Percentiles rank a stretch among this genome's conserved stretches.
phyloP scores from a whole-genome alignment of 1,140 invertebrate species.

The Drosophila sproati region DNA sequence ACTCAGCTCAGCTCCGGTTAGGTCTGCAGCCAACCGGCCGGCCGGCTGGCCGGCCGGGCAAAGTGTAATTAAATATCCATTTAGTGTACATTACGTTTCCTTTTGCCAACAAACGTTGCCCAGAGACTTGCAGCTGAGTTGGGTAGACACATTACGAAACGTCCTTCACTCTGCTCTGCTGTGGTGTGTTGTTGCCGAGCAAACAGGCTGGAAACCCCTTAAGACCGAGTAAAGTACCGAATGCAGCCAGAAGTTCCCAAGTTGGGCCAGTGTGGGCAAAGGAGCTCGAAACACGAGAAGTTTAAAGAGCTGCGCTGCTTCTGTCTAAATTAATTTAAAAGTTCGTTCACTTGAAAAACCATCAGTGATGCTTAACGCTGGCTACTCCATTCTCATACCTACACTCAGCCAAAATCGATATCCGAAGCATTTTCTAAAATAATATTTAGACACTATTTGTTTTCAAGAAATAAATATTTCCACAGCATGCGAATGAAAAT shows the following conservation, averaged over 20 bases:
- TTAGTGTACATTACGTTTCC: constrained; percentile 80
- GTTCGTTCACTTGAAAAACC: constrained; percentile 79
- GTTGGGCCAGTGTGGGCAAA: too few relatives aligned
- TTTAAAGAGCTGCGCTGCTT: constrained; percentile 75
- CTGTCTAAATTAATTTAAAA: constrained; percentile 82
- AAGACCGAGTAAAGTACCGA: constrained; percentile 42
- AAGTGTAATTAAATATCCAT: constrained; percentile 82
- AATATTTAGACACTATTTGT: too few relatives aligned
- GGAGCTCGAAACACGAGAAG: constrained; percentile 35
- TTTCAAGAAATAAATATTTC: too few relatives aligned
- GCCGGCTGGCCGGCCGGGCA: constrained; percentile 19
- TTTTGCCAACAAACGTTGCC: constrained; percentile 50
- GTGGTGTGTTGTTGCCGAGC: constrained; percentile 4
- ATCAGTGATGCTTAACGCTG: constrained; percentile 29
- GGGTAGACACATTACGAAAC: constrained; percentile 71
- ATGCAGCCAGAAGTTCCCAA: constrained; percentile 21
- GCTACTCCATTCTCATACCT: not conserved
- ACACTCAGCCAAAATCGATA: not conserved
- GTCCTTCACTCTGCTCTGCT: constrained; percentile 15
- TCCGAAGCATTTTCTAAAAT: not conserved
- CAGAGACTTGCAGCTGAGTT: constrained; percentile 46
- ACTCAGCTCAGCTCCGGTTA: not conserved
- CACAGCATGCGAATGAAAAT: too few relatives aligned
- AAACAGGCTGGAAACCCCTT: constrained; percentile 50
- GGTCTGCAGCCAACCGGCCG: constrained; percentile 2